phyloP scores from a whole-genome alignment of 2,888 invertebrate genomes.

The Isoperla grammatica region DNA sequence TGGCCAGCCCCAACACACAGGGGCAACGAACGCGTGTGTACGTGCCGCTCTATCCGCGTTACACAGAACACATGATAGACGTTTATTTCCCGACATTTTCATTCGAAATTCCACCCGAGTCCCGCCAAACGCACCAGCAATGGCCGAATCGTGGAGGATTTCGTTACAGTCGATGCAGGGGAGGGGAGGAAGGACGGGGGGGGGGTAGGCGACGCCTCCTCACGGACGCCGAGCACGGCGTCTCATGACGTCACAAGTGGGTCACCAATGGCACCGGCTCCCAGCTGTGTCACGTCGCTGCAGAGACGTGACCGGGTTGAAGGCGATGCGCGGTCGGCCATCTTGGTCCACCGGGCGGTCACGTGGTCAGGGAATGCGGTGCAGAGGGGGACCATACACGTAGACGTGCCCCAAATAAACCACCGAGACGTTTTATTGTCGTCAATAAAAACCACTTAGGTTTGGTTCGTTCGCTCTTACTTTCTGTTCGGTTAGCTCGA shows the following conservation, averaged over 20 bases:
- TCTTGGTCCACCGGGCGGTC: slow-evolving; percentile 10
- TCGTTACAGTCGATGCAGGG: slow-evolving; percentile 15
- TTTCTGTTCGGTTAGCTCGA: not conserved
- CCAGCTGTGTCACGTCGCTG: slow-evolving; percentile 7
- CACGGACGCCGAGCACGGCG: slow-evolving; percentile 15
- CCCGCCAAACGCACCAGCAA: slow-evolving; percentile 23
- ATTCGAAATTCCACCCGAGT: slow-evolving; percentile 9
- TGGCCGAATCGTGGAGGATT: slow-evolving; percentile 19
- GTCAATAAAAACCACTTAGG: slow-evolving; percentile 2
- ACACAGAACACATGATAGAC: slow-evolving; percentile 8
- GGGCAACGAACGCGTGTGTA: not conserved
- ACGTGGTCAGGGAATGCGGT: not conserved
- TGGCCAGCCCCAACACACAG: too few species aligned
- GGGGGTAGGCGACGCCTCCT: slow-evolving; percentile 28
- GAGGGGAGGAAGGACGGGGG: slow-evolving; percentile 27
- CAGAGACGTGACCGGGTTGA: slow-evolving; percentile 3
- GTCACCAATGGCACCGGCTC: slow-evolving; percentile 5
- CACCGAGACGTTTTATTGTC: slow-evolving; percentile 3
- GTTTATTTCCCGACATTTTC: slow-evolving; percentile 3
- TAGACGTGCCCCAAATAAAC: not conserved
- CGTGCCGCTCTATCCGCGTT: not conserved
- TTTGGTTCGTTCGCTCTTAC: not conserved
- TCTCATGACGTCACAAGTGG: slow-evolving; percentile 12
- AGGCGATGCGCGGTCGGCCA: not conserved
- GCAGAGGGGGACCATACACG: not conserved